phyloP scores from a whole-genome alignment of 1,140 invertebrate species.

The Cheumatopsyche charites region DNA sequence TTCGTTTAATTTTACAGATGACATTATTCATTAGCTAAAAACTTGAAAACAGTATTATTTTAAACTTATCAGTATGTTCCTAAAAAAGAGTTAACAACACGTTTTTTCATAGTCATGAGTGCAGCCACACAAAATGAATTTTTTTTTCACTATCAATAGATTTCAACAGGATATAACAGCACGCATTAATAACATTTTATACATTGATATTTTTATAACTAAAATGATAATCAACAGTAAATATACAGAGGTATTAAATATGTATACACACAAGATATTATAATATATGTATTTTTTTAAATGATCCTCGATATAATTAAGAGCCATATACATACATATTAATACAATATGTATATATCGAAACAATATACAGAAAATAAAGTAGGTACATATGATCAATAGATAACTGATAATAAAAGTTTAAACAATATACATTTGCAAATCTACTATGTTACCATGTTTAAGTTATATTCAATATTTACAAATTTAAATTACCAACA shows the following conservation, averaged over 20 bases:
- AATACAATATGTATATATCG: constrained; percentile 1
- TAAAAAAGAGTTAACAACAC: constrained; percentile 49
- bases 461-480: not conserved
- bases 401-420: not conserved
- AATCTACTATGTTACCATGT: constrained; percentile 1
- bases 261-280: too few relatives aligned
- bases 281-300: not conserved
- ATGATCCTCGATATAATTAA: not conserved
- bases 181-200: constrained; percentile 27
- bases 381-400: not conserved
- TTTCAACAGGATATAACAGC: constrained; percentile 24
- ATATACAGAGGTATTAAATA: not conserved
- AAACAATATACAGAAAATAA: not conserved
- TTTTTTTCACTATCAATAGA: constrained; percentile 32
- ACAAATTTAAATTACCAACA: constrained; percentile 16
- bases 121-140: constrained; percentile 22
- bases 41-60: constrained; percentile 42
- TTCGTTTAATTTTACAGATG: constrained; percentile 19
- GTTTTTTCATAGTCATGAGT: constrained; percentile 42
- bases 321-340: not conserved
- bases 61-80: constrained; percentile 32
- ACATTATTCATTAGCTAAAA: constrained; percentile 29
- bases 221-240: too few relatives aligned
- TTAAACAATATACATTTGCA: constrained; percentile 9
- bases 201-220: too few relatives aligned